These are phyloP conservation scores for Herpailurus yagouaroundi DNA, from an alignment of 2,113 vertebrate species.

Conservation along the genomic window DNA sequence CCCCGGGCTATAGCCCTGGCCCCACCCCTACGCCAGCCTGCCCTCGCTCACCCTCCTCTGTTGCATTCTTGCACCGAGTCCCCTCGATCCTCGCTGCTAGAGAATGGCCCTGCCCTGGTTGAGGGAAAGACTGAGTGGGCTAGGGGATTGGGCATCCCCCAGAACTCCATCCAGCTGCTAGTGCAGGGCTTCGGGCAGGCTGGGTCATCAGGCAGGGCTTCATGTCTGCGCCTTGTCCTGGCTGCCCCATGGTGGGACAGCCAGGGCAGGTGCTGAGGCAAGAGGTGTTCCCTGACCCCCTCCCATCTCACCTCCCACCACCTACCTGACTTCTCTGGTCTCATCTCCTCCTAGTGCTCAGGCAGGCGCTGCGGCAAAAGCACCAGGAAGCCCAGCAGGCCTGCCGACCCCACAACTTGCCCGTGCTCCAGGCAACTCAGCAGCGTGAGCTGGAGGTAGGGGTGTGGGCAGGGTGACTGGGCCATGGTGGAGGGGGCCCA, in stretches of 20 bases:
- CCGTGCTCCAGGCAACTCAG: slow-evolving; percentile 91
- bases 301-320: fast-evolving
- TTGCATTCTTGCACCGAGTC: background rate
- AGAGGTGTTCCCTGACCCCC: background rate
- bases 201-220: background rate
- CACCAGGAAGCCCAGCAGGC: slow-evolving; percentile 93
- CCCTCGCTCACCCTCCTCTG: background rate
- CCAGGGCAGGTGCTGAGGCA: fast-evolving
- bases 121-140: background rate
- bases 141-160: background rate
- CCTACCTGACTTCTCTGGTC: background rate
- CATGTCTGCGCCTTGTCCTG: background rate
- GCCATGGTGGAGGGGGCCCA: background rate
- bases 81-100: background rate
- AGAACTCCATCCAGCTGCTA: background rate
- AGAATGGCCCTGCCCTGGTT: background rate
- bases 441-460: slow-evolving; percentile 92
- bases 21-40: background rate
- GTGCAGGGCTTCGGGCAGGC: background rate
- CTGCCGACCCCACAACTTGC: slow-evolving; percentile 94
- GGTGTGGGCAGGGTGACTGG: background rate
- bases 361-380: slow-evolving; percentile 92
- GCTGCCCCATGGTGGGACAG: background rate
- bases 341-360: slow-evolving; percentile 86
- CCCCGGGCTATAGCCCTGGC: background rate